These are phyloP conservation scores for Lepisosteus oculatus DNA, from an alignment of 2,113 vertebrate genomes.

Conservation along the genomic window DNA sequence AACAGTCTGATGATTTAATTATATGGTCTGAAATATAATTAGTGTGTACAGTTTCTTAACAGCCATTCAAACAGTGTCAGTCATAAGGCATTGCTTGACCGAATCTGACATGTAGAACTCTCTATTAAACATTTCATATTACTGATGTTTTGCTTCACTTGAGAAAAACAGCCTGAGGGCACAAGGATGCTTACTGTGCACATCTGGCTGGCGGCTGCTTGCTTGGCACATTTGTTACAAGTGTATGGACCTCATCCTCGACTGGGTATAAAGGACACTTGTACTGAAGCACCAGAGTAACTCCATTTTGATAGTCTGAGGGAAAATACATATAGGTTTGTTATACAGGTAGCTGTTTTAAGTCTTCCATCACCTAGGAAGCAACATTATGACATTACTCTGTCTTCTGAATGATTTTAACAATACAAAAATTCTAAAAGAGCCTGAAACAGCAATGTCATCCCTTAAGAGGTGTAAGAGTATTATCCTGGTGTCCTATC, in stretches of 20 bases:
- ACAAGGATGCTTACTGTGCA: neutral
- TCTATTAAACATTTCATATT: neutral
- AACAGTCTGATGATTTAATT: neutral
- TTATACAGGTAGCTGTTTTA: no score
- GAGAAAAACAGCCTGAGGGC: neutral
- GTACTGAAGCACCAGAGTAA: neutral
- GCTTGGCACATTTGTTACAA: neutral
- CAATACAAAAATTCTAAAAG: no score
- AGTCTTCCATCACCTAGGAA: no score
- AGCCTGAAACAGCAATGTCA: no score
- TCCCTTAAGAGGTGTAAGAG: no score
- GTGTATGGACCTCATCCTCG: neutral
- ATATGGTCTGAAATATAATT: neutral
- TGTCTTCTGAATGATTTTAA: no score
- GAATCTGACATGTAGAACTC: neutral
- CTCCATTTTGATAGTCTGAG: no score
- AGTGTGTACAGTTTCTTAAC: neutral
- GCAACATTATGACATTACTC: no score
- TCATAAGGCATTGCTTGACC: neutral
- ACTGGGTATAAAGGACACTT: neutral
- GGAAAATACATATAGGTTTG: no score
- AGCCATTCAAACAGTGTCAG: neutral
- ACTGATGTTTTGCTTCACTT: neutral
- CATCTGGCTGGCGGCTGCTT: neutral
- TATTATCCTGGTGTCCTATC: no score